phyloP scores from a whole-genome alignment of 2,113 vertebrate species.

The Malurus cyaneus region DNA sequence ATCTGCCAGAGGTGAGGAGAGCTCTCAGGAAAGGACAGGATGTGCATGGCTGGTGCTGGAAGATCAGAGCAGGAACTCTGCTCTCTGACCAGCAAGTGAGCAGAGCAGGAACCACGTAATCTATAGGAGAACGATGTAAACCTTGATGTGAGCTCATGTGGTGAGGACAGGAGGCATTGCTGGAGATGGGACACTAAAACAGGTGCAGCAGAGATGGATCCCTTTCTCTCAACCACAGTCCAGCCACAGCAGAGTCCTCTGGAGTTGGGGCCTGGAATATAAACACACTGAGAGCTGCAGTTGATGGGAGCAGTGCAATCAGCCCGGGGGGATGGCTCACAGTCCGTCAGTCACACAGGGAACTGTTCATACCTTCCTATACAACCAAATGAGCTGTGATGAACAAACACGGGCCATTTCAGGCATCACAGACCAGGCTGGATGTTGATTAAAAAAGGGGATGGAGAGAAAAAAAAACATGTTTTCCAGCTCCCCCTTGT shows the following conservation, averaged over 20 bases:
- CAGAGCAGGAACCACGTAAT: not conserved
- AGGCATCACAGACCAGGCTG: not conserved
- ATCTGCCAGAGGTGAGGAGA: not conserved
- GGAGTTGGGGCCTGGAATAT: not conserved
- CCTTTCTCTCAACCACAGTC: not conserved
- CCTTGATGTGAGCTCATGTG: not conserved
- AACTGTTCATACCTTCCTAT: not conserved
- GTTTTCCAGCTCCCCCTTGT: not conserved
- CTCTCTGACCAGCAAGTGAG: not conserved
- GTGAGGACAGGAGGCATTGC: not conserved
- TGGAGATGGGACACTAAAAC: not conserved
- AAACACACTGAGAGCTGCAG: not conserved
- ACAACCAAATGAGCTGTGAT: not conserved
- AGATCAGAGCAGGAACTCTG: not conserved
- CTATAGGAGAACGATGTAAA: not conserved
- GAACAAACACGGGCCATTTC: not conserved
- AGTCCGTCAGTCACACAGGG: not conserved
- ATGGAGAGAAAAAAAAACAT: not conserved
- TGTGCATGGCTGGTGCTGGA: not conserved
- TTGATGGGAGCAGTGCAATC: not conserved
- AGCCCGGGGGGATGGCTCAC: not conserved
- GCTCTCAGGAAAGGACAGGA: not conserved
- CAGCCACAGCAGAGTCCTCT: not conserved
- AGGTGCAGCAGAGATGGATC: not conserved
- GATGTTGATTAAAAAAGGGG: not conserved